Percentiles rank a stretch among this genome's conserved stretches.
These are phyloP conservation scores for Scomber japonicus DNA, from an alignment of 2,113 vertebrate genomes.

Conservation along the genomic window DNA sequence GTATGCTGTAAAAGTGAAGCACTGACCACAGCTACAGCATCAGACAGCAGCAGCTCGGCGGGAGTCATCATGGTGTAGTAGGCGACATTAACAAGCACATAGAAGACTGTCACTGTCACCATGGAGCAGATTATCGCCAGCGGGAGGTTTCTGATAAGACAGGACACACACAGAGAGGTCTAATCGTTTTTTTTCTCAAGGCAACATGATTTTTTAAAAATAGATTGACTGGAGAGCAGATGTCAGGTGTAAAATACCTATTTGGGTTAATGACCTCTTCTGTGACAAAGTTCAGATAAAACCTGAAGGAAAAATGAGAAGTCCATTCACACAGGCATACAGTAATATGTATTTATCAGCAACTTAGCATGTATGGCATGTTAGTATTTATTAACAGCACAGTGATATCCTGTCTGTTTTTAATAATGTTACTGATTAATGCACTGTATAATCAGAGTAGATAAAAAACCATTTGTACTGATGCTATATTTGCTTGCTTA, in stretches of 20 bases:
- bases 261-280: conserved; percentile 92
- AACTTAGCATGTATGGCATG: too few relatives aligned
- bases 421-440: too few relatives aligned
- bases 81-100: conserved; percentile 94
- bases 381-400: too few relatives aligned
- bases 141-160: conserved; percentile 90
- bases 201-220: background rate
- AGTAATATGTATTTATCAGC: background rate
- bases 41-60: conserved; percentile 90
- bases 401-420: too few relatives aligned
- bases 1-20: too few relatives aligned
- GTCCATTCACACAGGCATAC: background rate
- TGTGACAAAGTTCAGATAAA: conserved; percentile 89
- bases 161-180: background rate
- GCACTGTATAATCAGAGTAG: too few relatives aligned
- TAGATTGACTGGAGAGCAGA: background rate
- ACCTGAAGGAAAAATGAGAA: conserved; percentile 80
- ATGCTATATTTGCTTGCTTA: conserved; percentile 64
- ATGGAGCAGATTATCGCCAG: conserved; percentile 94
- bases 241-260: conserved; percentile 78
- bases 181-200: background rate
- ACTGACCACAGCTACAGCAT: conserved; percentile 96
- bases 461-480: too few relatives aligned
- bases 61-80: conserved; percentile 94
- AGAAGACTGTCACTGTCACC: conserved; percentile 91